These are phyloP conservation scores for Campopleginae sp. DNA, from an alignment of 2,888 invertebrate species.

Conservation along the genomic window DNA sequence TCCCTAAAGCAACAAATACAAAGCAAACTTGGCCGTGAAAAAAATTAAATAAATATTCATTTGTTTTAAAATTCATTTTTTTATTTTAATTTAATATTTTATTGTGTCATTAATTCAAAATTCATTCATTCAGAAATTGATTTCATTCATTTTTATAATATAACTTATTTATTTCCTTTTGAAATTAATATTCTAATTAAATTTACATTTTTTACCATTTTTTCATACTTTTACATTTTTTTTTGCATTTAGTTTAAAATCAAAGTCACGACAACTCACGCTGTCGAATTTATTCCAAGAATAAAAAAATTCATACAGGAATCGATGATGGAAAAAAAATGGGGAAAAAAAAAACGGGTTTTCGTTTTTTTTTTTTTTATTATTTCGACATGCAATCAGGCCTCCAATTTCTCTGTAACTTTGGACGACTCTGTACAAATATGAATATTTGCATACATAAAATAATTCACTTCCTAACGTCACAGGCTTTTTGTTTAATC, in stretches of 20 bases:
- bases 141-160: no score
- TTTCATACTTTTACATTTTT: no score
- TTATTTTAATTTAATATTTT: no score
- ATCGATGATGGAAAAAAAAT: not conserved
- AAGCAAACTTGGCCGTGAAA: no score
- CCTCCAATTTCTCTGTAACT: not conserved
- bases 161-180: no score
- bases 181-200: no score
- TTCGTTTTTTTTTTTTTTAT: not conserved
- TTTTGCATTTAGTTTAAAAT: not conserved
- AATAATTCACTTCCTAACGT: constrained; percentile 41
- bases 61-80: not conserved
- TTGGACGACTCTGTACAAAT: not conserved
- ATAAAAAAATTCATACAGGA: not conserved
- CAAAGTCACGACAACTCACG: not conserved
- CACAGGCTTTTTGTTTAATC: constrained; percentile 63
- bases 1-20: not conserved
- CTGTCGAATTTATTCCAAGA: not conserved
- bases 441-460: not conserved
- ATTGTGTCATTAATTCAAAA: no score
- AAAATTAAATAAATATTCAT: no score
- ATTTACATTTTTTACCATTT: no score
- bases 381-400: not conserved
- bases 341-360: not conserved
- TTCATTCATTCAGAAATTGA: no score